Evolutionary conservation across 2,797 vertebrate genomes (phyloP), one percentile per base, ranked within the genome.

Genomic region (Harpagifer antarcticus): DNA sequence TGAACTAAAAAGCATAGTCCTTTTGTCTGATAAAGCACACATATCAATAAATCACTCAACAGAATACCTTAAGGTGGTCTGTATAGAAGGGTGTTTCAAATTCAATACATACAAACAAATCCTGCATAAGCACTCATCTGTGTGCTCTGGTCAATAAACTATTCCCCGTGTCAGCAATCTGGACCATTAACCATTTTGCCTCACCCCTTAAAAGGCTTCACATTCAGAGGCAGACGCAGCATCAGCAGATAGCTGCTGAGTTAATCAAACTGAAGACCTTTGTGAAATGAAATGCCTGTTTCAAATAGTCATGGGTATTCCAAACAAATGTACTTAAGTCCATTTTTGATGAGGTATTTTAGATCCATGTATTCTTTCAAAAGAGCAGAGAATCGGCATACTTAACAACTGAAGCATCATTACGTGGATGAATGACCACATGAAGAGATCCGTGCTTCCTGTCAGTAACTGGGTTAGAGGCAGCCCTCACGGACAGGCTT

Each of bases 381-480:
- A 12, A 42, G 52, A 47, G 43, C 20, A 53, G 31, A 23, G 42
- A 47, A 16, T 19, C 17, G 68, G 4, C 45, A 27, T 12, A 19
- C 37, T 60, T 53, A 20, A 4, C n/a, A 17, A 54, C 17, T 17
- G 27, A 54, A 37, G 15, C 59, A 23, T 61, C 31, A n/a, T 7
- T 31, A 52, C 27, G n/a, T 57, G 20, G 44, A n/a, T 58, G 37
- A 65, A 15, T 66, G 54, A 50, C 33, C 40, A 1, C 55, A 37
- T 59, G 20, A 37, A 53, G 14, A 19, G 13, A 5, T 27, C 48
- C 47, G 49, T 9, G 45, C 37, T 44, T 14, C 54, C 63, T 8
- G 37, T 3, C 48, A 47, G 48, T 67, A 67, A 67, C 27, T 53
- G 63, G 27, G 49, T 54, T 54, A 47, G 60, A 27, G 54, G 54